These are phyloP conservation scores for Ambastaia sidthimunki DNA, from an alignment of 2,797 vertebrate species.

Conservation along the genomic window DNA sequence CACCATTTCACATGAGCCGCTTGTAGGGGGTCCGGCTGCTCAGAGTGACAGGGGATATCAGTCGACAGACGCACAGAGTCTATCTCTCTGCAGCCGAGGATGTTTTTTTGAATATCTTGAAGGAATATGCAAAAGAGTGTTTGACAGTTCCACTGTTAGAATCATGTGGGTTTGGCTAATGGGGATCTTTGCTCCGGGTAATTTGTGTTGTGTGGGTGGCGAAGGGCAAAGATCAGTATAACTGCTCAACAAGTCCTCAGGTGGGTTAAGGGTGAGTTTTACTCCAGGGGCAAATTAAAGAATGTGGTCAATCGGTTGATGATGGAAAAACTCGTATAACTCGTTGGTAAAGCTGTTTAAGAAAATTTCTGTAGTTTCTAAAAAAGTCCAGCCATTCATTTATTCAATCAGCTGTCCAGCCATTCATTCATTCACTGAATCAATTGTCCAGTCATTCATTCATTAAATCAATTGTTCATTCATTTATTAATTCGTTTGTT, in stretches of 20 bases:
- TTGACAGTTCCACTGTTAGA: not conserved
- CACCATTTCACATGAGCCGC: slow-evolving; percentile 78
- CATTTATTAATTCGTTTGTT: not conserved
- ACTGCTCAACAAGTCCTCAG: slow-evolving; percentile 31
- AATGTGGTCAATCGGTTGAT: slow-evolving; percentile 24
- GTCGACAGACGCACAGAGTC: slow-evolving; percentile 69
- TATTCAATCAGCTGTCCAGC: not conserved
- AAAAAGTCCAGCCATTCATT: not conserved
- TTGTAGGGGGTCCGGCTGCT: slow-evolving; percentile 68
- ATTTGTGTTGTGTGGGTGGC: slow-evolving; percentile 29
- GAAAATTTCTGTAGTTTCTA: no score
- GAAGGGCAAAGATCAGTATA: slow-evolving; percentile 44
- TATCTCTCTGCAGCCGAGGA: slow-evolving; percentile 45
- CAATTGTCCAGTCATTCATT: not conserved
- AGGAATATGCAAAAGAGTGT: slow-evolving; percentile 12
- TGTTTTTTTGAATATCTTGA: slow-evolving; percentile 2
- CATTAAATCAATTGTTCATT: not conserved
- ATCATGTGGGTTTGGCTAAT: slow-evolving; percentile 33
- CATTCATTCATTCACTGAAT: not conserved
- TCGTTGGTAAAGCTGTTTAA: not conserved
- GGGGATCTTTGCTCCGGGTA: slow-evolving; percentile 24
- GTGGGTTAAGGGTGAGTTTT: slow-evolving; percentile 48
- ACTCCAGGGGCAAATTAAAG: slow-evolving; percentile 39
- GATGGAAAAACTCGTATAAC: slow-evolving; percentile 2
- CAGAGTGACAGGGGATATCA: slow-evolving; percentile 63